Evolutionary conservation across 2,797 vertebrate species (phyloP).

Genomic region (Liparis tanakae): DNA sequence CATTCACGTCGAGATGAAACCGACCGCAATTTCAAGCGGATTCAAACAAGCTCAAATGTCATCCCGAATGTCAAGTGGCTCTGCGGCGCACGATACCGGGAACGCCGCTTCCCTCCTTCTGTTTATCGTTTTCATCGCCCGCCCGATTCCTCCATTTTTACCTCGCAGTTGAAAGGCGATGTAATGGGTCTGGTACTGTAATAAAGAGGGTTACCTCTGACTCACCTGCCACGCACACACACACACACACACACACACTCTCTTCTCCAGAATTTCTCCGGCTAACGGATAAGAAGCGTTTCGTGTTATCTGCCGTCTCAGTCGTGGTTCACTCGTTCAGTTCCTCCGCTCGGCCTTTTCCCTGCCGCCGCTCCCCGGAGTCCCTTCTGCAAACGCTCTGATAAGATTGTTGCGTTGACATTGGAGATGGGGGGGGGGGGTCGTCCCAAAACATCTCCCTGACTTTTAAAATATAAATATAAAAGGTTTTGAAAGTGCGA

Average conservation of each 20-base stretch:
- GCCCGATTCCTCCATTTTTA: slow-evolving; percentile 41
- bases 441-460: not conserved
- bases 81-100: slow-evolving; percentile 61
- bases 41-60: slow-evolving; percentile 84
- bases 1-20: slow-evolving; percentile 84
- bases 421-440: slow-evolving; percentile 26
- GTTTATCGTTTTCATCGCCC: slow-evolving; percentile 58
- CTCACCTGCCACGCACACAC: slow-evolving; percentile 21
- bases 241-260: not conserved
- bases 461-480: not conserved
- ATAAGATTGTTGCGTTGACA: slow-evolving; percentile 64
- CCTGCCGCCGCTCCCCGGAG: slow-evolving; percentile 46
- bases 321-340: slow-evolving; percentile 36
- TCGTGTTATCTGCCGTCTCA: slow-evolving; percentile 44
- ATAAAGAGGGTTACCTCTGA: slow-evolving; percentile 42
- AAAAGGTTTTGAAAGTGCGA: not conserved
- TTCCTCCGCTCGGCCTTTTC: slow-evolving; percentile 48
- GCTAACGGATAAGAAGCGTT: slow-evolving; percentile 39
- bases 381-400: slow-evolving; percentile 57
- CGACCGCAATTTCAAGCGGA: slow-evolving; percentile 82
- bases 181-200: slow-evolving; percentile 46
- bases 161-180: slow-evolving; percentile 45
- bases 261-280: slow-evolving; percentile 42
- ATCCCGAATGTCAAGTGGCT: slow-evolving; percentile 85
- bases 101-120: not conserved